Conservation (phyloP, 30 jellyfish, hydroid and myxozoan species). For the Hydractinia symbiolongicarpus region DNA sequence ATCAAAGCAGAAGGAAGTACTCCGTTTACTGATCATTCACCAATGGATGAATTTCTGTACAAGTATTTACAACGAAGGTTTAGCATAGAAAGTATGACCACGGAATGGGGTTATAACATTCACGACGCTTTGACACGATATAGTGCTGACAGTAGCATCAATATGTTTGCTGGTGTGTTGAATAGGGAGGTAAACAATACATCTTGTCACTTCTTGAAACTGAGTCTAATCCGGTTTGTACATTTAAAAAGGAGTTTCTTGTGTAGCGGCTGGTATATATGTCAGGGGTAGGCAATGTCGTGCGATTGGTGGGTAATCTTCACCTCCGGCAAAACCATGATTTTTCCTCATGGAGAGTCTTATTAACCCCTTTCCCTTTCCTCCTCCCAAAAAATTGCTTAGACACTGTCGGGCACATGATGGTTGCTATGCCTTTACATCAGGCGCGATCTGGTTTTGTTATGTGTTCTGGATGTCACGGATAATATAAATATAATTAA, state of each 20-base stretch:
- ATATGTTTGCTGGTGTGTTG: constrained; percentile 44
- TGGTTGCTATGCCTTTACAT: no score
- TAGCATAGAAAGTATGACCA: constrained; percentile 53
- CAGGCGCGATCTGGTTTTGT: no score
- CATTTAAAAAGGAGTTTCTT: not conserved
- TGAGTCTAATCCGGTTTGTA: not conserved
- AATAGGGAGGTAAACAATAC: constrained; percentile 42
- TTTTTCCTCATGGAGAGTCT: no score
- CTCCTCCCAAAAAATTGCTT: no score
- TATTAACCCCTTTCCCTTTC: no score
- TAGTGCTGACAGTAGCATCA: constrained; percentile 50
- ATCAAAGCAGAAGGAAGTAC: constrained; percentile 24
- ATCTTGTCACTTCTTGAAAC: no score
- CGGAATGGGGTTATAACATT: constrained; percentile 93
- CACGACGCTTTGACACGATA: constrained; percentile 81
- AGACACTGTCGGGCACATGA: no score
- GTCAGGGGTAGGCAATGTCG: no score
- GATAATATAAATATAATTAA: no score
- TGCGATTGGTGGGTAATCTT: no score
- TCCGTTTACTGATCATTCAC: constrained; percentile 20
- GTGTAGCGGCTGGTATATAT: not conserved
- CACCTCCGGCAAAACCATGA: no score
- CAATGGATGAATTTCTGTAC: constrained; percentile 48
- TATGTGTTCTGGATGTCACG: no score
- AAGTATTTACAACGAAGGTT: constrained; percentile 36